Evolutionary conservation across 2,113 vertebrate species (phyloP).

Genomic region (Cacatua alba): DNA sequence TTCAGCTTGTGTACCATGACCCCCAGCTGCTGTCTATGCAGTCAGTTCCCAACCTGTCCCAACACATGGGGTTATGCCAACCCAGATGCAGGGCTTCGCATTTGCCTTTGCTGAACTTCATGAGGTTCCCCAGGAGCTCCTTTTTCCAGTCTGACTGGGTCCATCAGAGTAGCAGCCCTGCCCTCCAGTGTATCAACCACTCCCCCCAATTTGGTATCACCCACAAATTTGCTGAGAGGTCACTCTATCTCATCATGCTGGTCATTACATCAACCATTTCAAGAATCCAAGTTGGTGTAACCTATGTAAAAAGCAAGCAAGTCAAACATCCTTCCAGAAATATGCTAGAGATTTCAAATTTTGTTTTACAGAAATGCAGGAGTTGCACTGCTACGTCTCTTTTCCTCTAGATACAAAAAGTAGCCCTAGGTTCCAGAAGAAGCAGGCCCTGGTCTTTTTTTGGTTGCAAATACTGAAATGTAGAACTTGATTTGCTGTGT

Average conservation of each 20-base stretch:
- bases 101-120: background rate
- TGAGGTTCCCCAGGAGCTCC: background rate
- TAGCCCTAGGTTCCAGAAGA: background rate
- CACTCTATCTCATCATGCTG: background rate
- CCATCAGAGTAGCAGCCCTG: constrained; percentile 5
- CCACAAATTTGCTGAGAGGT: constrained; percentile 21
- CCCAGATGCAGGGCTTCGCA: background rate
- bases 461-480: background rate
- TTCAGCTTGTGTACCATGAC: background rate
- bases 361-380: background rate
- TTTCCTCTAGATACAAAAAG: background rate
- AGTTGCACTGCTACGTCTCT: background rate
- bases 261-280: constrained; percentile 5
- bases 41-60: background rate
- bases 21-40: background rate
- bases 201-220: constrained; percentile 35
- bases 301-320: background rate
- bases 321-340: background rate
- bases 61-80: background rate
- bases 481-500: background rate
- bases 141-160: constrained; percentile 25
- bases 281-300: background rate
- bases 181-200: constrained; percentile 2
- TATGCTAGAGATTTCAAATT: background rate
- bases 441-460: background rate